Evolutionary conservation across 2,888 invertebrate species (phyloP).

Genomic region (Pimpla rufipes): DNA sequence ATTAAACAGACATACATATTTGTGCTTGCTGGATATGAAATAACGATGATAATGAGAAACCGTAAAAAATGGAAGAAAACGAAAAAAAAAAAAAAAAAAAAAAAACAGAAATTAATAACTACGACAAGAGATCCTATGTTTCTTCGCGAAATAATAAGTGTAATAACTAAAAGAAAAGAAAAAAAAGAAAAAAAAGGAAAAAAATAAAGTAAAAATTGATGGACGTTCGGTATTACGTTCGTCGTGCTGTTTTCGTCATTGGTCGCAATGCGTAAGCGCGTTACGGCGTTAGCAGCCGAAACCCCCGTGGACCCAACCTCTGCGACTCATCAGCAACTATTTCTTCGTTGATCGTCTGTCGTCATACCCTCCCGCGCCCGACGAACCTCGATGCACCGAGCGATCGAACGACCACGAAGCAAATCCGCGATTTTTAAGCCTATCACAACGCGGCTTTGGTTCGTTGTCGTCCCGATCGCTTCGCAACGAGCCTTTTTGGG

Average conservation of each 20-base stretch:
- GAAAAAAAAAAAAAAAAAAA: slow-evolving; percentile 14
- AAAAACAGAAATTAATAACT: slow-evolving; percentile 68
- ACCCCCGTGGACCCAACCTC: not conserved
- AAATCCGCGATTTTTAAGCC: not conserved
- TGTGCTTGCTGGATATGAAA: slow-evolving; percentile 82
- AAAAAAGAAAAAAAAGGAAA: slow-evolving; percentile 25
- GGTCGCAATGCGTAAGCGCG: slow-evolving; percentile 22
- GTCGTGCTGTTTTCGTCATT: slow-evolving; percentile 45
- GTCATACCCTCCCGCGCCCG: no score
- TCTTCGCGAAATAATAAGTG: slow-evolving; percentile 76
- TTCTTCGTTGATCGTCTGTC: not conserved
- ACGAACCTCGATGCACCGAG: no score
- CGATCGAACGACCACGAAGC: no score
- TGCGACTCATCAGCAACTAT: not conserved
- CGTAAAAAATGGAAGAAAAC: slow-evolving; percentile 35
- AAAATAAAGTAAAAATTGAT: slow-evolving; percentile 45
- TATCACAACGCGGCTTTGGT: not conserved
- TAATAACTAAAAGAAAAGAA: slow-evolving; percentile 63
- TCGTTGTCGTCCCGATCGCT: not conserved
- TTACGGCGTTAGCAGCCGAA: slow-evolving; percentile 3
- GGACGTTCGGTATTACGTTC: slow-evolving; percentile 57
- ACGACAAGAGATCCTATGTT: slow-evolving; percentile 72
- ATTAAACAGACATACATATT: slow-evolving; percentile 78
- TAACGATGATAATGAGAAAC: slow-evolving; percentile 70
- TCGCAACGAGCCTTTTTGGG: slow-evolving; percentile 7